These are phyloP conservation scores for Acridotheres tristis DNA, from an alignment of 2,797 vertebrate genomes.

Conservation along the genomic window DNA sequence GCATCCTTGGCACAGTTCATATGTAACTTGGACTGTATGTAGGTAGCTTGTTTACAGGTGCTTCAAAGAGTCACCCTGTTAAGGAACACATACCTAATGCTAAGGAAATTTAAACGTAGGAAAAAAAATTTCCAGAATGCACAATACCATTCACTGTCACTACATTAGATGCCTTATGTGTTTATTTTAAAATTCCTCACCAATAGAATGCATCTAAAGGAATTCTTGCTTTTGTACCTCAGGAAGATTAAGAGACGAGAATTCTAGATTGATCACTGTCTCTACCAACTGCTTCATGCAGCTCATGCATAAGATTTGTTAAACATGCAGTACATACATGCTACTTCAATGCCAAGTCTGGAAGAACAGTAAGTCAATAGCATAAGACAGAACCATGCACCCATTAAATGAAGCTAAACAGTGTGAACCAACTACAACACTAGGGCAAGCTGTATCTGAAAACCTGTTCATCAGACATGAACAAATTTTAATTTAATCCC, in stretches of 20 bases:
- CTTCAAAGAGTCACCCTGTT: neutral
- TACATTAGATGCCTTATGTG: neutral
- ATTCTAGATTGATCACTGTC: neutral
- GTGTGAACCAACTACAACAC: neutral
- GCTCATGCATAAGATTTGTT: neutral
- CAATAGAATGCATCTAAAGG: neutral
- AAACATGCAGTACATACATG: neutral
- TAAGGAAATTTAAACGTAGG: neutral
- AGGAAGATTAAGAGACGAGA: neutral
- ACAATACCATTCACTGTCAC: neutral
- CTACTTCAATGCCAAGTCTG: neutral
- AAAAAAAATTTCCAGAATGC: neutral
- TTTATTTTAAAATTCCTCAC: neutral
- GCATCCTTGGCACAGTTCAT: neutral
- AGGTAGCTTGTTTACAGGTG: neutral
- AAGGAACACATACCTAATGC: neutral
- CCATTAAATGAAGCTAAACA: neutral
- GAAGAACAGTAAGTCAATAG: neutral
- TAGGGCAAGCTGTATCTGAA: neutral
- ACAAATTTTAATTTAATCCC: neutral
- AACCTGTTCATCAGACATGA: neutral
- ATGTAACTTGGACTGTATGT: neutral
- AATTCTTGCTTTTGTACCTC: neutral
- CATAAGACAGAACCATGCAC: neutral
- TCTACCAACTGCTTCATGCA: neutral